Percentiles rank a stretch among this genome's conserved stretches.
Conservation (phyloP, 2,888 invertebrate genomes). For the Drosophila melanosoma region DNA sequence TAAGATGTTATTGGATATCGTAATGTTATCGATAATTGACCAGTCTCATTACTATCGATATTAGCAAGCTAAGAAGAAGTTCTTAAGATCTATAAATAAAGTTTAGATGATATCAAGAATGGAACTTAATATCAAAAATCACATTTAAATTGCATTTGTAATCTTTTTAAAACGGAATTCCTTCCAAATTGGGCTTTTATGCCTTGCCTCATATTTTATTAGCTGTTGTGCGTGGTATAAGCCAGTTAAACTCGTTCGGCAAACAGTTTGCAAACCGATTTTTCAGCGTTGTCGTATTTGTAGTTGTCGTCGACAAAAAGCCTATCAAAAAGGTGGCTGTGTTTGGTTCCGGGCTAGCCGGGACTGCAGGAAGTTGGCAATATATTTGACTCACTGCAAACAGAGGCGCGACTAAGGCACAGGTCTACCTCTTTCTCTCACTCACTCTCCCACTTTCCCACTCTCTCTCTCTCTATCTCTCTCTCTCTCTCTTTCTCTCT, state of each 20-base stretch:
- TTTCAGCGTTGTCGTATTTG: slow-evolving; percentile 24
- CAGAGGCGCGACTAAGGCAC: slow-evolving; percentile 73
- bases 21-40: background rate
- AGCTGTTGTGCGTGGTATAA: slow-evolving; percentile 31
- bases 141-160: background rate
- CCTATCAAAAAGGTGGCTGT: slow-evolving; percentile 67
- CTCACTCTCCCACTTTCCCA: background rate
- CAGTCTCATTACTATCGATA: background rate
- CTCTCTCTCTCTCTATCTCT: background rate
- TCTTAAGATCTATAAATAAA: background rate
- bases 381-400: slow-evolving; percentile 81
- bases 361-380: slow-evolving; percentile 81
- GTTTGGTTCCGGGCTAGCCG: slow-evolving; percentile 41
- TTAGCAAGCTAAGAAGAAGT: background rate
- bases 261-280: slow-evolving; percentile 3
- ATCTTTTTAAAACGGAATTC: background rate
- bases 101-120: background rate
- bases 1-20: background rate
- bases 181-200: background rate
- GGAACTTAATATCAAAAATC: background rate
- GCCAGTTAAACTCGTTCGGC: slow-evolving; percentile 2
- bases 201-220: background rate
- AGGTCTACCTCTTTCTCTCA: slow-evolving; percentile 26
- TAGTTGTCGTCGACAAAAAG: slow-evolving; percentile 53
- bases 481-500: background rate